These are phyloP conservation scores for Dolichomitus sp. DNA, from an alignment of 2,888 invertebrate genomes.

Conservation along the genomic window DNA sequence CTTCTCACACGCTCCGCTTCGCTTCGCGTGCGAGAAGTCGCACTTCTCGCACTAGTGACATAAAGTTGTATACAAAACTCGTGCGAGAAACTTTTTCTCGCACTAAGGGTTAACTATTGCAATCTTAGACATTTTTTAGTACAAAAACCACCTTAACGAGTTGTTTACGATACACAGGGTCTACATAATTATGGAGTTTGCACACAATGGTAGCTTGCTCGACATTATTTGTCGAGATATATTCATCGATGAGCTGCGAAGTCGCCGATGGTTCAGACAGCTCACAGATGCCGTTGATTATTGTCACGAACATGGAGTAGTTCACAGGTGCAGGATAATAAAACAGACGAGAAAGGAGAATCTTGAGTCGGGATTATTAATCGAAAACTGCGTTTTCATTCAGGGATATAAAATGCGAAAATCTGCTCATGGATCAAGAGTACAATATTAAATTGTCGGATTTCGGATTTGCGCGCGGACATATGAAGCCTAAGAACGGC, in stretches of 20 bases:
- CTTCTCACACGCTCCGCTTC: too few species aligned
- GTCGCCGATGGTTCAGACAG: slow-evolving; percentile 91
- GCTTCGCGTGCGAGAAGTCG: too few species aligned
- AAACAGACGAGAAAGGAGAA: background rate
- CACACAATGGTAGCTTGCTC: slow-evolving; percentile 92
- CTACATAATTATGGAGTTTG: slow-evolving; percentile 95
- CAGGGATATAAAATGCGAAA: slow-evolving; percentile 94
- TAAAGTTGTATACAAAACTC: too few species aligned
- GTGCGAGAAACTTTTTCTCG: too few species aligned
- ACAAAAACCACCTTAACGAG: background rate
- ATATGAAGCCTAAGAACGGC: slow-evolving; percentile 90
- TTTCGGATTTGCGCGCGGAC: slow-evolving; percentile 93
- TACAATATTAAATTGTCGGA: slow-evolving; percentile 93
- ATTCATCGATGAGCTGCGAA: slow-evolving; percentile 90
- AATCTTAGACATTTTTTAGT: too few species aligned
- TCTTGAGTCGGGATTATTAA: slow-evolving; percentile 17
- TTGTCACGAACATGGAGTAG: slow-evolving; percentile 93
- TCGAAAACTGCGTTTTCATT: background rate
- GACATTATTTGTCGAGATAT: slow-evolving; percentile 92
- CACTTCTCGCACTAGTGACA: too few species aligned
- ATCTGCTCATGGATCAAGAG: slow-evolving; percentile 91
- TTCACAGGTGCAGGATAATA: slow-evolving; percentile 89
- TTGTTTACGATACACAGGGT: slow-evolving; percentile 86
- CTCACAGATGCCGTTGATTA: slow-evolving; percentile 92
- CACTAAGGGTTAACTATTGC: too few species aligned